Base-by-base conservation (phyloP, 1,140 invertebrate species). In the Leptopilina boulardi region DNA sequence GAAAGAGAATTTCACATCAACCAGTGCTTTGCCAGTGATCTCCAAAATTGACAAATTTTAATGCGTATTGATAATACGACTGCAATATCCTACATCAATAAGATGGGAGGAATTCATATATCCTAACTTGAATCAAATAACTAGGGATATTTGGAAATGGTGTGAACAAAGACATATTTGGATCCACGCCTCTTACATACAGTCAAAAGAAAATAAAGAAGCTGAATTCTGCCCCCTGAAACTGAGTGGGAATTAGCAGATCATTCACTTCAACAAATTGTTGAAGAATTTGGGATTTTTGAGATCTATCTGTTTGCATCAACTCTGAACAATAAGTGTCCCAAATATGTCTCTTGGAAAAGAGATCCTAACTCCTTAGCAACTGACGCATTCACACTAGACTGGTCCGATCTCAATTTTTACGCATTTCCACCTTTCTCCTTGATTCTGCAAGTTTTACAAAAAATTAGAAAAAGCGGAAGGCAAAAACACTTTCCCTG, bases 21-120 rank as follows among this genome's bases (percentile, higher is more conserved):
- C 71, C 34, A 77, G 44, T 73, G 76, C 21, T 73, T 73, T 19
- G 54, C 56, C 8, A 38, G 41, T 2, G 15, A 70, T 23, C 2
- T 18, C 8, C 10, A 26, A 10, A 56, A 81, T 56, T 80, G 80
- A 54, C 70, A 82, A 56, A 83, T 86, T 72, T 38, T 85, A 18
- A 76, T 82, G 3, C 26, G 83, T 21, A 74, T 84, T 10, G 83
- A 86, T 71, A 84, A 86, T 41, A 81, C 80, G 8, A 84, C 83
- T 11, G 78, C 76, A 5, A 71, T 84, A 1, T 18, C 79, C 2
- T 84, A 80, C 44, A 76, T 85, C 26, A 85, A 84, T 41, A 76
- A 75, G 44, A 84, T 84, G 79, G 82, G 82, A 4, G 73, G 70
- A 13, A 73, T 82, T 30, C 76, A 79, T n/a, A 72, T 77, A 75